A percentile compares a stretch with the other conserved stretches of the same genome.
Conservation (phyloP, 37 sponge, comb jelly and placozoan species). For the Axinella damicornis region DNA sequence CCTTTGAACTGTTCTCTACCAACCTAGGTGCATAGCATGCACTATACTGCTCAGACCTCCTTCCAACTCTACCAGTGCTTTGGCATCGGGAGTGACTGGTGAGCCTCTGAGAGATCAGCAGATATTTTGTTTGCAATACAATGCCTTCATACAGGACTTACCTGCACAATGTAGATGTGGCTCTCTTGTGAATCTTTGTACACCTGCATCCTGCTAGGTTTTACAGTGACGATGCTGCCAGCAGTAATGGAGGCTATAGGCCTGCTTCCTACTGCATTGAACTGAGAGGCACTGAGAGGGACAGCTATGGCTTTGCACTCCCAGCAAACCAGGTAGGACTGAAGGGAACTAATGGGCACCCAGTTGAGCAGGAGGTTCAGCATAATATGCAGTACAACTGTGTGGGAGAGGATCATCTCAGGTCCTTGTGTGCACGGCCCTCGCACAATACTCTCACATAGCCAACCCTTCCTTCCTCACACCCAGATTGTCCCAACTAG, state of each 20-base stretch:
- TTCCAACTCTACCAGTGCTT: constrained; percentile 61
- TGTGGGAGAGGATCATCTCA: no score
- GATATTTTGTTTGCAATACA: no score
- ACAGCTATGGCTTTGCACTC: constrained; percentile 55
- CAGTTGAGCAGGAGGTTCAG: no score
- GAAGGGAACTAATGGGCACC: neutral
- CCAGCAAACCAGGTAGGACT: constrained; percentile 65
- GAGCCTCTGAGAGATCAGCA: neutral
- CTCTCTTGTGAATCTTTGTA: no score
- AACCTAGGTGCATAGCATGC: constrained; percentile 33
- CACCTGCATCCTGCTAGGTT: no score
- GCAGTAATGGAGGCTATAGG: constrained; percentile 55
- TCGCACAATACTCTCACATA: no score
- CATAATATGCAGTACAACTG: no score
- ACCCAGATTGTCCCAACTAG: constrained; percentile 70
- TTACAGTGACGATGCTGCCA: constrained; percentile 57
- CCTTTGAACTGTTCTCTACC: no score
- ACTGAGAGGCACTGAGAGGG: constrained; percentile 54
- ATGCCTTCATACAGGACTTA: no score
- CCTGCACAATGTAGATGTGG: no score
- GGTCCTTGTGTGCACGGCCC: no score
- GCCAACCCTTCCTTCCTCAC: neutral
- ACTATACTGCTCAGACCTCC: constrained; percentile 61
- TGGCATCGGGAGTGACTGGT: constrained; percentile 77
- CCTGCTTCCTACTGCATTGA: constrained; percentile 67